A percentile compares a stretch with the other conserved stretches of the same genome.
phyloP scores from a whole-genome alignment of 2,797 vertebrate genomes.

The Rhadinocentrus ornatus region DNA sequence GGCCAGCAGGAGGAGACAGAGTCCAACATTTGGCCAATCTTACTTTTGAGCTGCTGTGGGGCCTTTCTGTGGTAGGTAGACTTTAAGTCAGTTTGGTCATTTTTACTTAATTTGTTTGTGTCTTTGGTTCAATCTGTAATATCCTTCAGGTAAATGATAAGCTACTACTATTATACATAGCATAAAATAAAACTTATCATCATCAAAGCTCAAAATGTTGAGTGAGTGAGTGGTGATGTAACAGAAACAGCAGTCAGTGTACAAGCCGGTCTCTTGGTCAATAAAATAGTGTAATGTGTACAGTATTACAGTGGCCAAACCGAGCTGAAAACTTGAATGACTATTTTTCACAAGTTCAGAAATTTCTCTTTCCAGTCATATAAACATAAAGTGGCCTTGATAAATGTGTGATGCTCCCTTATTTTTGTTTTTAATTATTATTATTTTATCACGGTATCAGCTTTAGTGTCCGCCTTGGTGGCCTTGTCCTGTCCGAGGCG shows the following conservation, averaged over 20 bases:
- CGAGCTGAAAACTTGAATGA: not conserved
- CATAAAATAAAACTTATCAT: conserved; percentile 18
- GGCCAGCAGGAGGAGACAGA: conserved; percentile 80
- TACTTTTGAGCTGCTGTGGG: conserved; percentile 8
- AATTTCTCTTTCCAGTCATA: not conserved
- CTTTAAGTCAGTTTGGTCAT: conserved; percentile 14
- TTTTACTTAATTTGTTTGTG: conserved; percentile 14
- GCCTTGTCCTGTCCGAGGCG: conserved; percentile 69
- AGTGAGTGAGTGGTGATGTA: conserved; percentile 6
- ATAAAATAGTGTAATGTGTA: conserved; percentile 15
- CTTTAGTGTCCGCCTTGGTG: conserved; percentile 72
- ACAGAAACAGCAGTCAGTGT: conserved; percentile 8
- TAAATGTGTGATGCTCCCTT: not conserved
- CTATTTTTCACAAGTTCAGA: not conserved
- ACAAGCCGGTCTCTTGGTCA: not conserved
- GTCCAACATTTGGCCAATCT: conserved; percentile 45
- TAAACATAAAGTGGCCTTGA: conserved; percentile 21
- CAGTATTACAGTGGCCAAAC: not conserved
- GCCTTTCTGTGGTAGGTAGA: conserved; percentile 7
- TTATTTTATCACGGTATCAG: conserved; percentile 39
- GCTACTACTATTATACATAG: not conserved
- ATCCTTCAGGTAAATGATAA: not conserved
- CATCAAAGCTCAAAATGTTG: not conserved
- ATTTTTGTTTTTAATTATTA: not conserved
- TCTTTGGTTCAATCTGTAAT: conserved; percentile 6